Percentiles rank a stretch among this genome's conserved stretches.
Conservation (phyloP, 2,113 vertebrate species). For the Physeter macrocephalus region DNA sequence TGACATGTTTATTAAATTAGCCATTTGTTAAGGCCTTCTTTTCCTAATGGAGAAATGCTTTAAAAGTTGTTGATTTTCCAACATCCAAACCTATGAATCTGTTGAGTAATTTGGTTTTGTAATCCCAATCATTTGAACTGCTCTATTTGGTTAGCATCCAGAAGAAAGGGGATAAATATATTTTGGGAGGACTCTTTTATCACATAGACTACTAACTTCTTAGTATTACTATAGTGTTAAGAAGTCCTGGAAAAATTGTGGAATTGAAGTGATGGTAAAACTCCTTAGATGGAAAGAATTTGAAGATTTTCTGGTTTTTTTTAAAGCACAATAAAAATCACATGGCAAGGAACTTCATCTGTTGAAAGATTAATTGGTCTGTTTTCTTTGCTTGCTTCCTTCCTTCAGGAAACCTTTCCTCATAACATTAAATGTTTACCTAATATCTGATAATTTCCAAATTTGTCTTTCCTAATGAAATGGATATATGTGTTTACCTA, state of each 20-base stretch:
- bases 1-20: slow-evolving; percentile 10
- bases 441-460: slow-evolving; percentile 21
- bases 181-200: not conserved
- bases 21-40: slow-evolving; percentile 4
- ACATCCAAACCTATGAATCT: not conserved
- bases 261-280: slow-evolving; percentile 33
- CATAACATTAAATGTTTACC: slow-evolving; percentile 46
- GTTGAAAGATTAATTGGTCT: slow-evolving; percentile 63
- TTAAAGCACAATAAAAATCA: slow-evolving; percentile 48
- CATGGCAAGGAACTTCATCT: slow-evolving; percentile 42
- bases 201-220: not conserved
- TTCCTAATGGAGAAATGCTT: slow-evolving; percentile 22
- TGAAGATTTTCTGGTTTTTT: not conserved
- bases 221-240: not conserved
- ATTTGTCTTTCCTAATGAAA: slow-evolving; percentile 23
- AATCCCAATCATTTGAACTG: not conserved
- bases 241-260: not conserved
- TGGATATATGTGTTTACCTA: not conserved
- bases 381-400: slow-evolving; percentile 63
- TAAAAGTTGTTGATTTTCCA: slow-evolving; percentile 20
- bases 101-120: not conserved
- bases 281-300: slow-evolving; percentile 50
- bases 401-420: slow-evolving; percentile 58
- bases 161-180: not conserved
- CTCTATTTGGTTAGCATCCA: not conserved